phyloP scores from a whole-genome alignment of 2,113 vertebrate species.

The Urocolius indicus region DNA sequence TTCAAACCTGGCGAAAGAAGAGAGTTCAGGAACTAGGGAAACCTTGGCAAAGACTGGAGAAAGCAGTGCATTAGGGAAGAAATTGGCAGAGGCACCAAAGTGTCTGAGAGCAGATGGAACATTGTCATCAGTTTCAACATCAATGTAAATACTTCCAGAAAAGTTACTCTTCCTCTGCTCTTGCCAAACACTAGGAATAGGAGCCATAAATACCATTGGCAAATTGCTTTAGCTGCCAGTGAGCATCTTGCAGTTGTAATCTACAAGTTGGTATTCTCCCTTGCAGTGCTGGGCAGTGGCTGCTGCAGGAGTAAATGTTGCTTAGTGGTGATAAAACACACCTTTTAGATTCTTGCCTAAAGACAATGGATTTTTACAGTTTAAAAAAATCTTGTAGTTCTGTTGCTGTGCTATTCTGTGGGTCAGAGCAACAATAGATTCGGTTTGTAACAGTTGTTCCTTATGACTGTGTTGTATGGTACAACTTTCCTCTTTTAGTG shows the following conservation, averaged over 20 bases:
- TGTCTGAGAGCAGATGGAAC: constrained; percentile 6
- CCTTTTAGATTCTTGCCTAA: not conserved
- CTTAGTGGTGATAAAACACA: not conserved
- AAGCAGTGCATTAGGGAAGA: not conserved
- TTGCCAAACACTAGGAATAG: constrained; percentile 10
- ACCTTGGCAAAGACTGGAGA: not conserved
- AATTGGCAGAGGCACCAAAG: not conserved
- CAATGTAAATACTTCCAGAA: constrained; percentile 50
- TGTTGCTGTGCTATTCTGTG: not conserved
- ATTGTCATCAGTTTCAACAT: constrained; percentile 46
- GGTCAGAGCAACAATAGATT: not conserved
- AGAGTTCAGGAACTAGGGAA: not conserved
- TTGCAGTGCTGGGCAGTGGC: not conserved
- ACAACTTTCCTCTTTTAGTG: not conserved
- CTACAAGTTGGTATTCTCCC: not conserved
- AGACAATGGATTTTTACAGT: not conserved
- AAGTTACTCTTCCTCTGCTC: not conserved
- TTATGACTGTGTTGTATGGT: not conserved
- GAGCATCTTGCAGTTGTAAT: not conserved
- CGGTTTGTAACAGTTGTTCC: not conserved
- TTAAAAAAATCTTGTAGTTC: not conserved
- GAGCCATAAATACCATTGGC: not conserved
- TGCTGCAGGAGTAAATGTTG: fast-evolving
- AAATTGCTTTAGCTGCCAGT: constrained; percentile 3
- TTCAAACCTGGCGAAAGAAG: not conserved